phyloP scores from a whole-genome alignment of 2,797 vertebrate genomes.

The Delichon dasypus region DNA sequence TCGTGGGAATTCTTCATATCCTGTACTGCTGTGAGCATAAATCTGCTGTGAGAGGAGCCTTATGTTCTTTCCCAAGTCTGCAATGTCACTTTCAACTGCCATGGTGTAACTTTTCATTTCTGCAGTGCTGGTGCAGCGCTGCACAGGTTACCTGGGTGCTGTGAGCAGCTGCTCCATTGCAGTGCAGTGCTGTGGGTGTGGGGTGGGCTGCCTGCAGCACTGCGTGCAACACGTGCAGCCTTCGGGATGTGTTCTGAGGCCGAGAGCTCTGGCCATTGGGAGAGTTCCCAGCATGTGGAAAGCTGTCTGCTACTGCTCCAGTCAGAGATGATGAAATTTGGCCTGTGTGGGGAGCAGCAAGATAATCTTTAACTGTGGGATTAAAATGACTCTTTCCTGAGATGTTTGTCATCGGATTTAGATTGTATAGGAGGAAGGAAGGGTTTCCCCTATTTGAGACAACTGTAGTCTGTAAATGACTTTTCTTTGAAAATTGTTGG shows the following conservation, averaged over 20 bases:
- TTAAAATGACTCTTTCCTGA: neutral
- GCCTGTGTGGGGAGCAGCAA: neutral
- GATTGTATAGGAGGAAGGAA: neutral
- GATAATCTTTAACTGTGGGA: neutral
- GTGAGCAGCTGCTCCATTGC: neutral
- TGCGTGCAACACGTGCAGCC: neutral
- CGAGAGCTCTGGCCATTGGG: neutral
- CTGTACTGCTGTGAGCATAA: neutral
- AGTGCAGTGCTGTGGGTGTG: neutral
- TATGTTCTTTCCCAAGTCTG: neutral
- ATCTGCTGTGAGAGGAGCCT: neutral
- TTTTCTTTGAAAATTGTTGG: neutral
- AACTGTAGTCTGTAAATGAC: neutral
- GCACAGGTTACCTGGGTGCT: neutral
- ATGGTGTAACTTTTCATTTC: neutral
- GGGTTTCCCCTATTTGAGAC: neutral
- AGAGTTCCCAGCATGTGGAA: neutral
- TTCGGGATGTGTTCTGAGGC: too few relatives aligned
- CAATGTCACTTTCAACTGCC: neutral
- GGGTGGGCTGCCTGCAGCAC: neutral
- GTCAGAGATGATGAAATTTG: neutral
- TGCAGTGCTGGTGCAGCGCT: rapidly evolving
- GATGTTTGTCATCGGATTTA: neutral
- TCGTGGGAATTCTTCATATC: neutral
- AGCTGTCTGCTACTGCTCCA: neutral